A percentile compares a stretch with the other conserved stretches of the same genome.
Evolutionary conservation across 2,888 invertebrate genomes (phyloP).

Genomic region (Tachystola acroxantha): DNA sequence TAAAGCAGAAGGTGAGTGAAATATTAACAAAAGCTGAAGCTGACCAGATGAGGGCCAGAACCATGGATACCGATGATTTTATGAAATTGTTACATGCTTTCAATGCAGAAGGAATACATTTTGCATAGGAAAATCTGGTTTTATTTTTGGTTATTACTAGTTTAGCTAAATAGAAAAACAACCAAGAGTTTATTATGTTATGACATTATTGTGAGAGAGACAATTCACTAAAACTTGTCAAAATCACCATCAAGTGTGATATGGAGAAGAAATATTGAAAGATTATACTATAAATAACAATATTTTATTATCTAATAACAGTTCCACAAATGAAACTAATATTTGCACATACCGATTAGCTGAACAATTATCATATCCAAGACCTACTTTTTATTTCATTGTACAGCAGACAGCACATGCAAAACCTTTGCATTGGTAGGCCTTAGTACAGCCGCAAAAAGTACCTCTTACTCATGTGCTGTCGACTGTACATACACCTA

Average conservation of each 20-base stretch:
- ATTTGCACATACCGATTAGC: background rate
- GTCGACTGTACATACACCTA: no score
- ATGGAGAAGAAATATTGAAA: no score
- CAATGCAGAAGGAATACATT: slow-evolving; percentile 96
- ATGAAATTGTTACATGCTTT: slow-evolving; percentile 91
- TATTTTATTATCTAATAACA: slow-evolving; percentile 7
- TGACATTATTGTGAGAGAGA: no score
- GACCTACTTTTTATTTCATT: background rate
- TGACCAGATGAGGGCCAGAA: slow-evolving; percentile 89
- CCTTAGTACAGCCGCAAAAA: no score
- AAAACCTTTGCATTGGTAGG: no score
- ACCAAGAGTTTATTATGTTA: no score
- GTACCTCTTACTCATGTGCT: no score
- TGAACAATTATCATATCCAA: background rate
- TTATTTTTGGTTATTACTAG: background rate
- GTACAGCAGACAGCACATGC: no score
- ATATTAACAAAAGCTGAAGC: slow-evolving; percentile 84
- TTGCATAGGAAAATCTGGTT: slow-evolving; percentile 72
- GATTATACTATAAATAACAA: slow-evolving; percentile 12
- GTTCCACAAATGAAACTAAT: slow-evolving; percentile 6
- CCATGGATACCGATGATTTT: slow-evolving; percentile 98
- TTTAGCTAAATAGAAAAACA: no score
- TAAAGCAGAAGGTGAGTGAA: slow-evolving; percentile 87
- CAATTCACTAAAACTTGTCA: no score
- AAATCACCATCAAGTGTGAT: no score